Conservation (phyloP, 2,797 vertebrate genomes). For the Leucoraja ocellata region DNA sequence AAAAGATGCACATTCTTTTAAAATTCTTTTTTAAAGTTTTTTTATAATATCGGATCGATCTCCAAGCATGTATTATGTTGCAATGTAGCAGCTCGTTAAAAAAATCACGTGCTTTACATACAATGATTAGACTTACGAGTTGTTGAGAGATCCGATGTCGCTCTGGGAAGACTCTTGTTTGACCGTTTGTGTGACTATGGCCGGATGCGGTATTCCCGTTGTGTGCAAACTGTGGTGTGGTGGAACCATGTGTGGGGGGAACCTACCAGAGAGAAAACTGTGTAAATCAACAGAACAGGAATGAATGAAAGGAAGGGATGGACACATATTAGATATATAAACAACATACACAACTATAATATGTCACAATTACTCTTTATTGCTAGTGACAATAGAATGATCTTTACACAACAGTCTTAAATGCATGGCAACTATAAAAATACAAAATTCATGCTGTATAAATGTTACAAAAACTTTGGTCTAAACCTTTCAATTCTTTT, state of each 20-base stretch:
- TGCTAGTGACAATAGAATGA: conserved; percentile 55
- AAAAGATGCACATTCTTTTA: not conserved
- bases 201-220: conserved; percentile 97
- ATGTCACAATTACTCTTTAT: conserved; percentile 49
- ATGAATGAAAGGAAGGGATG: conserved; percentile 63
- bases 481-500: not conserved
- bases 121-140: conserved; percentile 78
- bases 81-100: not conserved
- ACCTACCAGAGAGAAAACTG: conserved; percentile 99
- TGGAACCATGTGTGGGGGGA: conserved; percentile 98
- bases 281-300: conserved; percentile 96
- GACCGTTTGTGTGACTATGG: conserved; percentile 96
- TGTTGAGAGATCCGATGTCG: conserved; percentile 93
- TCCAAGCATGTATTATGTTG: not conserved
- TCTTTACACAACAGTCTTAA: not conserved
- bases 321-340: conserved; percentile 49
- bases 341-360: conserved; percentile 57
- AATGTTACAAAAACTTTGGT: not conserved
- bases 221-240: conserved; percentile 98
- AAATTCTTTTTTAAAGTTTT: not conserved
- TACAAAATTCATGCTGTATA: not conserved
- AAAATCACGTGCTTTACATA: too few species aligned
- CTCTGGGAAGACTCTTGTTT: conserved; percentile 99
- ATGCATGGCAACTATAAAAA: not conserved
- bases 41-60: too few species aligned